Conservation (phyloP, 2,888 invertebrate species). For the Oeneis ivallda region DNA sequence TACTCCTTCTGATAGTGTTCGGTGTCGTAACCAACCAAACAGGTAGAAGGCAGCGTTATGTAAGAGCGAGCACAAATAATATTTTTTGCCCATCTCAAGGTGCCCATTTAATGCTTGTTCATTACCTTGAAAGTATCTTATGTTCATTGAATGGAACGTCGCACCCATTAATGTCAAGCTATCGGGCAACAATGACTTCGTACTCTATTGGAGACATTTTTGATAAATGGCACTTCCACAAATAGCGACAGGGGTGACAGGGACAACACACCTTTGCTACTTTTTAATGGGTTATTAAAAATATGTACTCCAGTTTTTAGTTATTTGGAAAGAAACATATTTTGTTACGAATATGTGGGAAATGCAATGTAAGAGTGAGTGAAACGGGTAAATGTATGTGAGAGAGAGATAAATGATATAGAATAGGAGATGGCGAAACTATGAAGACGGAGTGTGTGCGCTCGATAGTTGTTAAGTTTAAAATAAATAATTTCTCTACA, state of each 20-base stretch:
- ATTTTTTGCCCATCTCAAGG: not conserved
- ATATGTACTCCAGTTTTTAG: not conserved
- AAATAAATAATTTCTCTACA: too few relatives aligned
- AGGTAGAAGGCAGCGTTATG: not conserved
- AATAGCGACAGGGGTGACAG: slow-evolving; percentile 39
- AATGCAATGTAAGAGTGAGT: too few relatives aligned
- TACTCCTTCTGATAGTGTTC: too few relatives aligned
- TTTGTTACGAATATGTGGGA: too few relatives aligned
- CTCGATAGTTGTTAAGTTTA: too few relatives aligned
- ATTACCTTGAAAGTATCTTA: slow-evolving; percentile 33
- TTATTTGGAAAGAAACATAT: too few relatives aligned
- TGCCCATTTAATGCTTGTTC: slow-evolving; percentile 7
- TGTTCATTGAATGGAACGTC: slow-evolving; percentile 41
- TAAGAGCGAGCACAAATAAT: not conserved
- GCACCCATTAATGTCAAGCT: slow-evolving; percentile 38
- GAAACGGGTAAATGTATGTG: too few relatives aligned
- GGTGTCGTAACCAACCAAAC: not conserved
- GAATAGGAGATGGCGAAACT: too few relatives aligned
- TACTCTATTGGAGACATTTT: slow-evolving; percentile 38
- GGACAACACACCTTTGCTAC: slow-evolving; percentile 36
- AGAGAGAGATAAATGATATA: too few relatives aligned
- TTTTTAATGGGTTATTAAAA: slow-evolving; percentile 34
- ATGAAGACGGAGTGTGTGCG: too few relatives aligned
- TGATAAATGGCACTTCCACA: slow-evolving; percentile 45
- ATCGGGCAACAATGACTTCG: slow-evolving; percentile 40